phyloP scores from a whole-genome alignment of 2,797 vertebrate genomes.

The Neostethus bicornis region DNA sequence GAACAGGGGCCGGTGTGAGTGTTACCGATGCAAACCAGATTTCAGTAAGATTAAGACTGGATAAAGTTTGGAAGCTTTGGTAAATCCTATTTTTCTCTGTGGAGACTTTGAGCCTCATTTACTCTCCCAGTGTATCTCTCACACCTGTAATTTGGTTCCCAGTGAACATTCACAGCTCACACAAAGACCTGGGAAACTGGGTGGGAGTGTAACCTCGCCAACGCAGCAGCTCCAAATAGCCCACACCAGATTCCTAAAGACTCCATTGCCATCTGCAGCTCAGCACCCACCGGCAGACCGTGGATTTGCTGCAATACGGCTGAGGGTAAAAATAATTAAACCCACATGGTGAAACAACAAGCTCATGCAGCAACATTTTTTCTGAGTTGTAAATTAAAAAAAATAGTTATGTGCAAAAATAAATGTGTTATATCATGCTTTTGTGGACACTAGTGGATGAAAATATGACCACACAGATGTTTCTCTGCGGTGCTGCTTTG shows the following conservation, averaged over 20 bases:
- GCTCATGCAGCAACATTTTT: slow-evolving; percentile 70
- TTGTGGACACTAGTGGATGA: slow-evolving; percentile 2
- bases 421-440: not conserved
- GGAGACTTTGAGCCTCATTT: slow-evolving; percentile 18
- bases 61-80: slow-evolving; percentile 19
- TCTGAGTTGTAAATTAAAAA: slow-evolving; percentile 66
- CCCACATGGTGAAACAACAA: slow-evolving; percentile 55
- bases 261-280: slow-evolving; percentile 68
- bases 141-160: slow-evolving; percentile 30
- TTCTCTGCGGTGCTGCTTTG: slow-evolving; percentile 32
- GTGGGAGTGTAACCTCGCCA: slow-evolving; percentile 45
- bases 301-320: slow-evolving; percentile 26
- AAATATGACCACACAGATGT: slow-evolving; percentile 45
- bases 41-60: too few species aligned
- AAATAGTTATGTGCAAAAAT: slow-evolving; percentile 3
- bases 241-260: slow-evolving; percentile 45
- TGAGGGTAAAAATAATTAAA: slow-evolving; percentile 69
- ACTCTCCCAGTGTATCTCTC: slow-evolving; percentile 3
- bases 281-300: slow-evolving; percentile 56
- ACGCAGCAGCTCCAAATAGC: slow-evolving; percentile 65
- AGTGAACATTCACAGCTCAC: slow-evolving; percentile 45
- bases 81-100: not conserved
- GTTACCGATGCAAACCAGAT: too few species aligned
- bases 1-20: too few species aligned
- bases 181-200: slow-evolving; percentile 35